Conservation (phyloP, 2,888 invertebrate genomes). For the Lasioglossum oenotherae region DNA sequence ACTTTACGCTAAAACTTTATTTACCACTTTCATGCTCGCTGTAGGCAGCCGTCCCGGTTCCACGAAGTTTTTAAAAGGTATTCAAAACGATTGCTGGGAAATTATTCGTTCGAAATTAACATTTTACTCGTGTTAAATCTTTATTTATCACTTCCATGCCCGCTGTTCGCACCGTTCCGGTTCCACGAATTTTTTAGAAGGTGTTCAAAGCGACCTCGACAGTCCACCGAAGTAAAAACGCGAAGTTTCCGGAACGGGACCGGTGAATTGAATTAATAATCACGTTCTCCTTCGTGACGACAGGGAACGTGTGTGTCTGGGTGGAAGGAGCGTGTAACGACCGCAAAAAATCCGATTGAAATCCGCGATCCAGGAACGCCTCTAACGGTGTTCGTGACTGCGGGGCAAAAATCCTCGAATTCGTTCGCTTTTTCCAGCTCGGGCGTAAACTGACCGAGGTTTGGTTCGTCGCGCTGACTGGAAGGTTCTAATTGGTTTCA, state of each 20-base stretch:
- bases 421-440: slow-evolving; percentile 40
- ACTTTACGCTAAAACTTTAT: not conserved
- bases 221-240: not conserved
- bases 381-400: slow-evolving; percentile 57
- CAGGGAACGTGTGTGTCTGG: not conserved
- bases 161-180: not conserved
- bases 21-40: not conserved
- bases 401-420: slow-evolving; percentile 48
- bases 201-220: not conserved
- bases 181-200: not conserved
- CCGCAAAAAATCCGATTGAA: slow-evolving; percentile 39
- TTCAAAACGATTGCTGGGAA: not conserved
- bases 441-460: not conserved
- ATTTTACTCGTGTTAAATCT: not conserved
- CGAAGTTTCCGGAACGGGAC: slow-evolving; percentile 18
- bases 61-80: not conserved
- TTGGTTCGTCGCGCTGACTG: not conserved
- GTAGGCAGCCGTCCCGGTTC: not conserved
- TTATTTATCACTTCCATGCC: not conserved
- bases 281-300: slow-evolving; percentile 36
- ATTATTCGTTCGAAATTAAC: not conserved
- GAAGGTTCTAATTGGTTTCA: slow-evolving; percentile 42
- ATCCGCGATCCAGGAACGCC: slow-evolving; percentile 42
- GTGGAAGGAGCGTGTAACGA: slow-evolving; percentile 35
- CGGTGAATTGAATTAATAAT: slow-evolving; percentile 43